phyloP scores from a whole-genome alignment of 2,797 vertebrate species.

The Monodelphis domestica region DNA sequence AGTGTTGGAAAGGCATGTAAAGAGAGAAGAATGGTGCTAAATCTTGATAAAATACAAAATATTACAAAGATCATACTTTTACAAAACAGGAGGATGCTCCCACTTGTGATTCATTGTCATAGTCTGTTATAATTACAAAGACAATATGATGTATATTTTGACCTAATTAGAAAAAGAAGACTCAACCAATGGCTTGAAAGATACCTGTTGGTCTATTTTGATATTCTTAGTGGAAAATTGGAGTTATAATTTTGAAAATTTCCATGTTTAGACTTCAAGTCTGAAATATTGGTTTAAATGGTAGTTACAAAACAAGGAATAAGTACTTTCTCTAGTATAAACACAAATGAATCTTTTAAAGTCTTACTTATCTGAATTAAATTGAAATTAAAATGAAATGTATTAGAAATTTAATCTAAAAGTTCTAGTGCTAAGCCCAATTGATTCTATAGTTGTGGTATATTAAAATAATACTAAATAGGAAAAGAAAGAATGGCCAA shows the following conservation, averaged over 20 bases:
- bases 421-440: slow-evolving; percentile 27
- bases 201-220: background rate
- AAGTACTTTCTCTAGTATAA: background rate
- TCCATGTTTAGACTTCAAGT: background rate
- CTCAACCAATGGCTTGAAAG: background rate
- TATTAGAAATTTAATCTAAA: background rate
- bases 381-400: too few species aligned
- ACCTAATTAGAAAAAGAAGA: background rate
- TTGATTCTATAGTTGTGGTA: slow-evolving; percentile 17
- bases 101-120: background rate
- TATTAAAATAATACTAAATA: slow-evolving; percentile 56
- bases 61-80: background rate
- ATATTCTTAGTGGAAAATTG: background rate
- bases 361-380: too few species aligned
- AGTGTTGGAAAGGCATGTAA: background rate
- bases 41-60: background rate
- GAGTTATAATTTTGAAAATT: background rate
- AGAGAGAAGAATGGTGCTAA: background rate
- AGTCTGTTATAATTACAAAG: background rate
- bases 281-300: background rate
- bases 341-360: too few species aligned
- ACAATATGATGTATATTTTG: background rate
- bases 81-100: background rate
- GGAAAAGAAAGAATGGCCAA: slow-evolving; percentile 66
- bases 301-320: background rate